phyloP scores from a whole-genome alignment of 2,113 vertebrate species.

The Microcebus ravelobensis region DNA sequence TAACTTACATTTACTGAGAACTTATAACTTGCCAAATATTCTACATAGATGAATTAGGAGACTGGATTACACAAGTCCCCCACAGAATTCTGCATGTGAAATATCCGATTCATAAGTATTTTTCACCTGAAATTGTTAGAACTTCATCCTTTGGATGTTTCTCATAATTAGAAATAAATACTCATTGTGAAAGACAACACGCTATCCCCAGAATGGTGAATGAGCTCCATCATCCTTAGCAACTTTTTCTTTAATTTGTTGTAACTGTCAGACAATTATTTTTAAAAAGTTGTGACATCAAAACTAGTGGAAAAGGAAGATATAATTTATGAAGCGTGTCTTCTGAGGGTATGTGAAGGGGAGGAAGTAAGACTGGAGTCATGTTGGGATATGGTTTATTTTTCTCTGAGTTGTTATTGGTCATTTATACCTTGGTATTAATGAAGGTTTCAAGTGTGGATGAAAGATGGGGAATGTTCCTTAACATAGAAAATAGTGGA shows the following conservation, averaged over 20 bases:
- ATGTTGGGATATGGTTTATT: not conserved
- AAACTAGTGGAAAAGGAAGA: not conserved
- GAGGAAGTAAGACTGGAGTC: fast-evolving
- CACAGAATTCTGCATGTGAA: not conserved
- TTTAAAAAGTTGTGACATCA: not conserved
- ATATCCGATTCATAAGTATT: not conserved
- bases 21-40: not conserved
- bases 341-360: not conserved
- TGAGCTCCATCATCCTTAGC: not conserved
- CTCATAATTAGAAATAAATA: not conserved
- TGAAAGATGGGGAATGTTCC: not conserved
- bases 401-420: not conserved
- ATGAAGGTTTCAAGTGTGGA: not conserved
- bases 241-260: not conserved
- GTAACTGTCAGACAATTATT: not conserved
- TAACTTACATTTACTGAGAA: not conserved
- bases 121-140: not conserved
- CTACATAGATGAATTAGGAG: not conserved
- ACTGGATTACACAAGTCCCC: not conserved
- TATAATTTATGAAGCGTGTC: not conserved
- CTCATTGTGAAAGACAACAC: not conserved
- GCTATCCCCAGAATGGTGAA: not conserved
- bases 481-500: not conserved
- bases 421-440: not conserved
- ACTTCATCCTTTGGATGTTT: not conserved